Evolutionary conservation across 2,888 invertebrate genomes (phyloP).

Genomic region (Papilio demoleus): DNA sequence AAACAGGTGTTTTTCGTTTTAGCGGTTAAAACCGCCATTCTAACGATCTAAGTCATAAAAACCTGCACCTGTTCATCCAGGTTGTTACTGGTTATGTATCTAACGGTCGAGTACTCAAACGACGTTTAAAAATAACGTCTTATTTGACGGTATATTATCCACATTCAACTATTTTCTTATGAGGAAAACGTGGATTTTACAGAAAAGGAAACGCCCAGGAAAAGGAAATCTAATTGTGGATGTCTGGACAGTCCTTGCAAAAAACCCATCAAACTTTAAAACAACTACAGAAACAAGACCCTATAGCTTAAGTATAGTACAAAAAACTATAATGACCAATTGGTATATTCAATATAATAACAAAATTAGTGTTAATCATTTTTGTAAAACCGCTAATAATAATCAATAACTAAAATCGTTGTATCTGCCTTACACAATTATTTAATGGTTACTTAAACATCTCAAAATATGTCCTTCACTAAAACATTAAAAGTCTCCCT

Average conservation of each 20-base stretch:
- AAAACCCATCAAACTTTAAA: too few species aligned
- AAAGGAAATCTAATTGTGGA: too few species aligned
- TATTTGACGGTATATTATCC: too few species aligned
- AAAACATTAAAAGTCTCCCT: not conserved
- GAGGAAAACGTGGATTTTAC: too few species aligned
- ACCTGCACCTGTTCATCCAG: not conserved
- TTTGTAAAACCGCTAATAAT: not conserved
- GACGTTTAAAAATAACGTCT: too few species aligned
- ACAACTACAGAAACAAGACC: not conserved
- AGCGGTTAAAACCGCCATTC: not conserved
- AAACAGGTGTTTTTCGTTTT: not conserved
- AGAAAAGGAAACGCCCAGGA: too few species aligned
- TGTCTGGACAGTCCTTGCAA: too few species aligned
- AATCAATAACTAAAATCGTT: not conserved
- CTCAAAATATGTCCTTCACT: not conserved
- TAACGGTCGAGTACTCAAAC: too few species aligned
- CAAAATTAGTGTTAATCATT: not conserved
- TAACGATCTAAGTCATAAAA: not conserved
- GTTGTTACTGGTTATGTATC: not conserved
- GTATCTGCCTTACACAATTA: too few species aligned
- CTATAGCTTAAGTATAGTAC: not conserved
- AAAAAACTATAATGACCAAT: not conserved
- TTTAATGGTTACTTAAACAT: not conserved
- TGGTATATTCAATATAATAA: slow-evolving; percentile 2
- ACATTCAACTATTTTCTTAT: too few species aligned